Evolutionary conservation across 2,888 invertebrate genomes (phyloP).

Genomic region (Tachina lurida): DNA sequence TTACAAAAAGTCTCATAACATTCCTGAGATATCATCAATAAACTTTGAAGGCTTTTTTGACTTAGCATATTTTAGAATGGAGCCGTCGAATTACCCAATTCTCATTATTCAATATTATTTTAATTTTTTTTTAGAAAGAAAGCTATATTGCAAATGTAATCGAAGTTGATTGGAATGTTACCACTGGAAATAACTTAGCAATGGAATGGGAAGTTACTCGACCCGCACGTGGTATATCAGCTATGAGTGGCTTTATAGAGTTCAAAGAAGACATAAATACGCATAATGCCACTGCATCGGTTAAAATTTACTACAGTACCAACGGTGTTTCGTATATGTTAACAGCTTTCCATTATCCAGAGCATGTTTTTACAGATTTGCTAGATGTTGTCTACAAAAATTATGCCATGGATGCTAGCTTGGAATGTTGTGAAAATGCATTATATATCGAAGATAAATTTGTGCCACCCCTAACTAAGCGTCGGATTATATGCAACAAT

Average conservation of each 20-base stretch:
- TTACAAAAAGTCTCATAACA: too few relatives aligned
- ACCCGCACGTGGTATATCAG: constrained; percentile 31
- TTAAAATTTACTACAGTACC: constrained; percentile 37
- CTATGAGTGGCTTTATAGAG: neutral
- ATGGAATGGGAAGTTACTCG: neutral
- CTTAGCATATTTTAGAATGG: too few relatives aligned
- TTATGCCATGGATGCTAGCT: neutral
- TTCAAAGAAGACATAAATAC: constrained; percentile 40
- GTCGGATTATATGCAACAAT: constrained; percentile 20
- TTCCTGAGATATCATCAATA: too few relatives aligned
- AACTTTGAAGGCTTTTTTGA: too few relatives aligned
- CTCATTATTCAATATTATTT: neutral
- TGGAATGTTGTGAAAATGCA: constrained; percentile 29
- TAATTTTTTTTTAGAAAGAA: neutral
- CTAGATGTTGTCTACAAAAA: constrained; percentile 23
- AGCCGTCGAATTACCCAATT: too few relatives aligned
- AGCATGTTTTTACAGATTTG: neutral
- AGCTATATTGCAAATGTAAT: constrained; percentile 13
- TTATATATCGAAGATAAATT: constrained; percentile 10
- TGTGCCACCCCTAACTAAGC: constrained; percentile 19
- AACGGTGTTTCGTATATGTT: constrained; percentile 30
- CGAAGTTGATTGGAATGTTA: constrained; percentile 40
- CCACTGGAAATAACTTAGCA: constrained; percentile 3
- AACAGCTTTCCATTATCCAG: constrained; percentile 30
- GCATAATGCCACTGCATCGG: neutral